Conservation (phyloP, 2,797 vertebrate species). For the Danionella dracula region DNA sequence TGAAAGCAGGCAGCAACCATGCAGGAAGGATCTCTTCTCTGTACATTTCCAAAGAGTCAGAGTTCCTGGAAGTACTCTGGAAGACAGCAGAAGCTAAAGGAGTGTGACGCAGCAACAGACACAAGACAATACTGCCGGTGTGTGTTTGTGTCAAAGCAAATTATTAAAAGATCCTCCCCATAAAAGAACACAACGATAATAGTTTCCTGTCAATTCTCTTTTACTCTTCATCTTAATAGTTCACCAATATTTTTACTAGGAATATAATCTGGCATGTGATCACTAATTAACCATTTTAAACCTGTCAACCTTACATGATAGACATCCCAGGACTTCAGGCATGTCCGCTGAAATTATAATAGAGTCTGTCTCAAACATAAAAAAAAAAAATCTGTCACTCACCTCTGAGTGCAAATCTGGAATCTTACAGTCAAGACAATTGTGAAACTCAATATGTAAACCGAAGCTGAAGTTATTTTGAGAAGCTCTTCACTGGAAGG, state of each 20-base stretch:
- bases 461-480: no score
- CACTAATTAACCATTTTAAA: neutral
- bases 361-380: no score
- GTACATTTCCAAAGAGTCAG: constrained; percentile 66
- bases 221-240: no score
- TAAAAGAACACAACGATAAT: neutral
- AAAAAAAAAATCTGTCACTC: no score
- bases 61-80: constrained; percentile 76
- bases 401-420: no score
- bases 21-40: neutral
- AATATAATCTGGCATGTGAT: neutral
- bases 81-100: constrained; percentile 25
- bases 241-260: neutral
- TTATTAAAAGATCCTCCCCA: constrained; percentile 13
- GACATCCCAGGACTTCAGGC: neutral
- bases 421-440: no score
- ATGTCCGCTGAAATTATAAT: neutral
- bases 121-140: neutral
- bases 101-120: constrained; percentile 13
- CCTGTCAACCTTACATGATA: no score
- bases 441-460: no score
- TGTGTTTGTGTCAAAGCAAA: constrained; percentile 9
- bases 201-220: neutral
- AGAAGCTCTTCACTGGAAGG: no score
- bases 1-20: neutral